Conservation (phyloP, 2,113 vertebrate species). For the Oncorhynchus tshawytscha region DNA sequence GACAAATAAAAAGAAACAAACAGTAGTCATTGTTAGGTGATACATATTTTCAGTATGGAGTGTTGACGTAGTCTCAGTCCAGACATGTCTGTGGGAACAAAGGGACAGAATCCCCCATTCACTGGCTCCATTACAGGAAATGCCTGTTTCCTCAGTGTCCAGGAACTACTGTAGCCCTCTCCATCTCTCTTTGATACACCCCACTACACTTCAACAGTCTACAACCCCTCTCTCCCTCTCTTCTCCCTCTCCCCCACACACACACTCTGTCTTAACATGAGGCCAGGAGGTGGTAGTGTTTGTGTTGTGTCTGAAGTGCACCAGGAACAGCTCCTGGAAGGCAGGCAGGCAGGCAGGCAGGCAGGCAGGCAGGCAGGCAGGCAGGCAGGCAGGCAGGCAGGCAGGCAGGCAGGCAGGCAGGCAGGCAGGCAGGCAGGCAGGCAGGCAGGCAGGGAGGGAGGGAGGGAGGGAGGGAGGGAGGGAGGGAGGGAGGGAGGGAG, state of each 20-base stretch:
- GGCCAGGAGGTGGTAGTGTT: constrained; percentile 6
- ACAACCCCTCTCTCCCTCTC: not conserved
- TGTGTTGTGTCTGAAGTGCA: constrained; percentile 22
- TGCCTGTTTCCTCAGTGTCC: constrained; percentile 14
- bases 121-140: constrained; percentile 10
- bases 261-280: not conserved
- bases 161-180: not conserved
- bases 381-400: too few relatives aligned
- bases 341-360: too few relatives aligned
- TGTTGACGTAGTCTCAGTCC: not conserved
- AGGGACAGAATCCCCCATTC: not conserved
- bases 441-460: too few relatives aligned
- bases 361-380: too few relatives aligned
- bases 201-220: not conserved
- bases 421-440: accelerated
- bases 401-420: too few relatives aligned
- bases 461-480: too few relatives aligned
- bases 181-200: constrained; percentile 5
- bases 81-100: not conserved
- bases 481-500: too few relatives aligned
- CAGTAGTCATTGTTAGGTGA: too few relatives aligned
- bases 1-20: too few relatives aligned
- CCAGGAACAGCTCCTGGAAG: too few relatives aligned
- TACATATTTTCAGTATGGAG: too few relatives aligned
- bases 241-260: too few relatives aligned